Conservation (phyloP, 2,797 vertebrate genomes). For the Calcarius lapponicus region DNA sequence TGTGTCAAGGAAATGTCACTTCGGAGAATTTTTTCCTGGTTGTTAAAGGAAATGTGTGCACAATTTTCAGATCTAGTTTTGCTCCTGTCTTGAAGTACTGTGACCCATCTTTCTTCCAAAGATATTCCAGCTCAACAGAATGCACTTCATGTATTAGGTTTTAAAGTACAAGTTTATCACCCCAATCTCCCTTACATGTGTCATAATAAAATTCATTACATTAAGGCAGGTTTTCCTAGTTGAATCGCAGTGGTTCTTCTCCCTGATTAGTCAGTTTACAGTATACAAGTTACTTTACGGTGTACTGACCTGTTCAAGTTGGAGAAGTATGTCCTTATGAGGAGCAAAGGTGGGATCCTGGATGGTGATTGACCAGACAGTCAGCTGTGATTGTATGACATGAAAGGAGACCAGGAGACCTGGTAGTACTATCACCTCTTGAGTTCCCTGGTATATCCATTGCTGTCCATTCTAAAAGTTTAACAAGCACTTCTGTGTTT, state of each 20-base stretch:
- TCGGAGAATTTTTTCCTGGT: not conserved
- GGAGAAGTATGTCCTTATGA: not conserved
- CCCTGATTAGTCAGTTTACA: not conserved
- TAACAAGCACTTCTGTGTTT: not conserved
- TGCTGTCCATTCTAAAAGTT: not conserved
- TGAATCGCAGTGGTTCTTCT: not conserved
- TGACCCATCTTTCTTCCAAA: not conserved
- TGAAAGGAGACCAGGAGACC: not conserved
- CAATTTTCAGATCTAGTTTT: not conserved
- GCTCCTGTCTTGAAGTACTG: not conserved
- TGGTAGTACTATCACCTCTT: not conserved
- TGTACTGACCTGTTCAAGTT: not conserved
- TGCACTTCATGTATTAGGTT: not conserved
- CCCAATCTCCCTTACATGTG: not conserved
- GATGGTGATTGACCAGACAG: not conserved
- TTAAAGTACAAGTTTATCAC: not conserved
- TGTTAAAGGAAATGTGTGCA: not conserved
- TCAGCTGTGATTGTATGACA: not conserved
- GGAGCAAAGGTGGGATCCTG: not conserved
- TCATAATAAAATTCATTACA: not conserved
- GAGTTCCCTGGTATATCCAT: not conserved
- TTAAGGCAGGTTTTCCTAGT: not conserved
- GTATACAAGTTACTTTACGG: not conserved
- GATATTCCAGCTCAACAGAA: not conserved
- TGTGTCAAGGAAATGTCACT: not conserved